Base-by-base conservation (phyloP, 2,113 vertebrate species). In the Psettodes erumei region DNA sequence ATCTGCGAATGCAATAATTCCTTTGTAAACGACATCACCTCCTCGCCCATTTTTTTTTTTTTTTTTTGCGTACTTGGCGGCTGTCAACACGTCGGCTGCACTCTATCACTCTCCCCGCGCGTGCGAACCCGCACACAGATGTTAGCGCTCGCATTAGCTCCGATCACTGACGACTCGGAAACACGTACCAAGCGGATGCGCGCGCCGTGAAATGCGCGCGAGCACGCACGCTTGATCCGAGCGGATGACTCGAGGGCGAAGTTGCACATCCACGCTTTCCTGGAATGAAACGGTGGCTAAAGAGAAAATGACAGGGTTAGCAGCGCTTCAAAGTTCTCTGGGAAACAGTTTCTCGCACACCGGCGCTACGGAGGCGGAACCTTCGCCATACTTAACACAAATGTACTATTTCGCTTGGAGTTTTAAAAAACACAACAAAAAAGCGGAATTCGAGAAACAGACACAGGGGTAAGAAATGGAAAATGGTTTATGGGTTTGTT, bases 11-110 rank as follows among this genome's bases (percentile, higher is more conserved):
- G 87, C 77, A 85, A 77, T 85, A 83, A 89, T 86, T 87, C 75
- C 81, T 89, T 86, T 86, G 83, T 86, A 82, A 89, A 82, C 75
- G 64, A 66, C 83, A 77, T 86, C 83, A 68, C 75, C 70, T 85
- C 65, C 71, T 67, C 8, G 40, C 50, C 70, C 58, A 32, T 83
- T 79, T n/a, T n/a, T n/a, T n/a, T n/a, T n/a, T n/a, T n/a, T n/a
- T n/a, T n/a, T n/a, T n/a, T 77, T 69, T 82, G 83, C 85, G 85
- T 79, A 74, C 62, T 90, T 90, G 76, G 76, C 71, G 43, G 67
- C 83, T 88, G 88, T 91, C 88, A 85, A 86, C 78, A 79, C 19
- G 75, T 76, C 87, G 83, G 81, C 81, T 82, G 70, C 86, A 81
- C 81, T 86, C 83, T 85, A 77, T 89, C 86, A 80, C 33, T 87